Conservation (phyloP, 2,113 vertebrate species). For the Onychostruthus taczanowskii region DNA sequence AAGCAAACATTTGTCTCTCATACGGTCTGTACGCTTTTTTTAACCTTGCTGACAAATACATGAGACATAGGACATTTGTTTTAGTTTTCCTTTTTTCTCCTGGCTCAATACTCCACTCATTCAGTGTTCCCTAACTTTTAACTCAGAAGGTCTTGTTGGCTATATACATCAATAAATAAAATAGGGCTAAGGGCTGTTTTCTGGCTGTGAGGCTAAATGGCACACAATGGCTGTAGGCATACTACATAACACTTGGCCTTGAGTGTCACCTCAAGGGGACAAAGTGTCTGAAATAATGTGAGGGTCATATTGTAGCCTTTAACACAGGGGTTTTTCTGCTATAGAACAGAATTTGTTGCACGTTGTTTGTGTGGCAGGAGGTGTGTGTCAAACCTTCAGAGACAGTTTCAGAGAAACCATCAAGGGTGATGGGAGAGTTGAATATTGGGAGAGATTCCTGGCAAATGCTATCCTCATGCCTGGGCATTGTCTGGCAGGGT, state of each 20-base stretch:
- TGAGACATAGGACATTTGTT: background rate
- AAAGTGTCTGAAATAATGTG: background rate
- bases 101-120: background rate
- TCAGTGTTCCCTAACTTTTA: background rate
- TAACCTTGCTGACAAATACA: slow-evolving; percentile 9
- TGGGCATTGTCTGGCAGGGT: background rate
- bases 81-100: slow-evolving; percentile 5
- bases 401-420: background rate
- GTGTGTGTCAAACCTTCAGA: background rate
- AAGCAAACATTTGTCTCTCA: slow-evolving; percentile 25
- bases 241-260: background rate
- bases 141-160: background rate
- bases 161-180: slow-evolving; percentile 4
- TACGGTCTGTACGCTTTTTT: background rate
- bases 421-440: background rate
- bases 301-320: background rate
- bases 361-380: background rate
- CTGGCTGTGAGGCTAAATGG: background rate
- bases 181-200: background rate
- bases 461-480: background rate
- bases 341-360: background rate
- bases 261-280: background rate
- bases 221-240: background rate
- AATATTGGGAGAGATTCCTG: background rate
- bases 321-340: background rate